A percentile compares a stretch with the other conserved stretches of the same genome.
Evolutionary conservation across 35 echinoderm and acorn worm genomes (phyloP).

Genomic region (Holothuria glaberrima): DNA sequence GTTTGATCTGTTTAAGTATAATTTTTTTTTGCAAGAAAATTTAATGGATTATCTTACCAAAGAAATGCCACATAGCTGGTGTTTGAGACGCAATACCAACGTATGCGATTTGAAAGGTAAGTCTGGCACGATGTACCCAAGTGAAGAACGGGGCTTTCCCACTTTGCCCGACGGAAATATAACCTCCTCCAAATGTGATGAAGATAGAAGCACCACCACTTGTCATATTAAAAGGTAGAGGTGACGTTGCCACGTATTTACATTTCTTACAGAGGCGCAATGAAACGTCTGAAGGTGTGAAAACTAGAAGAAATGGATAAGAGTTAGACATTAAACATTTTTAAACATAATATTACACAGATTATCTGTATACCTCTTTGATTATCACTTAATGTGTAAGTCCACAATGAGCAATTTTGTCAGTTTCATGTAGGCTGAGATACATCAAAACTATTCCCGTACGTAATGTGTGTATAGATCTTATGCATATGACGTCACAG

Average conservation of each 20-base stretch:
- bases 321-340: no score
- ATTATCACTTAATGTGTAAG: no score
- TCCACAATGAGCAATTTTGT: no score
- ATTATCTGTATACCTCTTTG: no score
- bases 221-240: slow-evolving; percentile 12
- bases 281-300: slow-evolving; percentile 3
- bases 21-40: no score
- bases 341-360: no score
- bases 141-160: neutral
- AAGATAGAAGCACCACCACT: slow-evolving; percentile 14
- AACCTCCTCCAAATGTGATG: neutral
- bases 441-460: no score
- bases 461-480: no score
- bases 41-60: slow-evolving; percentile 19
- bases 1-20: no score
- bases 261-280: slow-evolving; percentile 29
- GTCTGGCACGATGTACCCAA: slow-evolving; percentile 21
- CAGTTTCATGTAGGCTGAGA: no score
- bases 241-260: neutral
- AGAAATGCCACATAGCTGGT: slow-evolving; percentile 24
- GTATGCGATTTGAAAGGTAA: neutral
- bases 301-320: neutral
- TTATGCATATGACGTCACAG: no score
- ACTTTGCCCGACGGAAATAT: slow-evolving; percentile 11
- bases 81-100: slow-evolving; percentile 12